Evolutionary conservation across 2,888 invertebrate genomes (phyloP).

Genomic region (Dasysyrphus tricinctus): DNA sequence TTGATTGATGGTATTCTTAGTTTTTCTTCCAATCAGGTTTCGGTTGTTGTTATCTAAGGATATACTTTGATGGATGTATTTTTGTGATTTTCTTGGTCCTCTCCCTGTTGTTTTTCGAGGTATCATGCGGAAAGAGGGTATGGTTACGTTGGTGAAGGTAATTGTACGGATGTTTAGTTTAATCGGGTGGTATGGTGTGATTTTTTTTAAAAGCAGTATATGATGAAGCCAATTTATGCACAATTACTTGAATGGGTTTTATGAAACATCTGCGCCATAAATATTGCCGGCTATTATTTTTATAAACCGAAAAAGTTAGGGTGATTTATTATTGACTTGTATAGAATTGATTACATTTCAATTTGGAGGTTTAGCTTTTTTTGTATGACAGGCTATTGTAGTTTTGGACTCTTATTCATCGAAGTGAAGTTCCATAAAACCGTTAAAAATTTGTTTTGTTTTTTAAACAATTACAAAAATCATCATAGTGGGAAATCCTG

Average conservation of each 20-base stretch:
- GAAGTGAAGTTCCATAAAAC: not conserved
- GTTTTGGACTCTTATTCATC: not conserved
- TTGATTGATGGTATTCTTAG: slow-evolving; percentile 70
- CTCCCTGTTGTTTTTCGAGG: not conserved
- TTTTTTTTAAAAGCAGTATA: slow-evolving; percentile 5
- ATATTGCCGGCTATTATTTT: slow-evolving; percentile 9
- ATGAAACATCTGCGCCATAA: slow-evolving; percentile 44
- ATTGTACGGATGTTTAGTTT: slow-evolving; percentile 25
- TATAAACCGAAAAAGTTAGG: not conserved
- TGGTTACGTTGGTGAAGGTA: slow-evolving; percentile 4
- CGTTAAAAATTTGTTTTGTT: not conserved
- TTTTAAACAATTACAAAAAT: too few species aligned
- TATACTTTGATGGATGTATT: slow-evolving; percentile 40
- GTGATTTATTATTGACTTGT: slow-evolving; percentile 21
- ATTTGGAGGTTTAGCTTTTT: not conserved
- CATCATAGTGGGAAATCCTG: too few species aligned
- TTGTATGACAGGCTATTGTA: not conserved
- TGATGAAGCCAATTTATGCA: slow-evolving; percentile 49
- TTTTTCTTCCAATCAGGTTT: slow-evolving; percentile 44
- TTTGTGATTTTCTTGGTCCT: slow-evolving; percentile 16
- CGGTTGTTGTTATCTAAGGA: slow-evolving; percentile 27
- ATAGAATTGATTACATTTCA: slow-evolving; percentile 23
- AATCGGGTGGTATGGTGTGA: slow-evolving; percentile 13
- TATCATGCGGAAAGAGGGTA: not conserved
- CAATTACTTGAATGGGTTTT: slow-evolving; percentile 42